Conservation (phyloP, 2,797 vertebrate species). For the Gymnoscopelus braueri region DNA sequence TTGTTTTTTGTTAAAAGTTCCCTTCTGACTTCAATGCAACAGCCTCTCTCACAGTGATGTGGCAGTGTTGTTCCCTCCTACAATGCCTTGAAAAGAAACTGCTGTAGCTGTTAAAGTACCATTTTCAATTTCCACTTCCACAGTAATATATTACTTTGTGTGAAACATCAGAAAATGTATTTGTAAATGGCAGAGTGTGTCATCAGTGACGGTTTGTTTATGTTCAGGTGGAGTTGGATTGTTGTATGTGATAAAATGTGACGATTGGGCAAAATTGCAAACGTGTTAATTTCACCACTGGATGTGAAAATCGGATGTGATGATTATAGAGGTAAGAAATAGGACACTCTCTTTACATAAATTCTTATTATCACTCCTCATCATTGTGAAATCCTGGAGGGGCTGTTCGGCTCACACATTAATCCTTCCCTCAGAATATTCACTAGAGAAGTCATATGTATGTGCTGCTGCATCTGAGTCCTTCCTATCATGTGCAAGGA, state of each 20-base stretch:
- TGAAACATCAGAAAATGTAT: background rate
- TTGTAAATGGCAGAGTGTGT: constrained; percentile 9
- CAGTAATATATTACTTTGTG: constrained; percentile 8
- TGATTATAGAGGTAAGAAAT: too few relatives aligned
- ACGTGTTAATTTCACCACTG: background rate
- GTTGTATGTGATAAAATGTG: constrained; percentile 14
- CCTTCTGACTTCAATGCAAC: background rate
- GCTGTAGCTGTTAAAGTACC: too few relatives aligned
- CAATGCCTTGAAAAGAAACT: too few relatives aligned
- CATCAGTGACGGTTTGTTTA: background rate
- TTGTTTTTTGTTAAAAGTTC: constrained; percentile 13
- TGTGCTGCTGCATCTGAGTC: background rate
- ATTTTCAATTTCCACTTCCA: too few relatives aligned
- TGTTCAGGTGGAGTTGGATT: background rate
- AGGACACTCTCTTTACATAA: too few relatives aligned
- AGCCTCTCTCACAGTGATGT: constrained; percentile 6
- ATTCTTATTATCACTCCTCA: too few relatives aligned
- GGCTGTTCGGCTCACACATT: constrained; percentile 24
- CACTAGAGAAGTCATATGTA: too few relatives aligned
- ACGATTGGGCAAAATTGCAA: constrained; percentile 16
- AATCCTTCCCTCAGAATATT: background rate
- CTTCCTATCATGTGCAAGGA: background rate
- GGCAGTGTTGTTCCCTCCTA: constrained; percentile 17
- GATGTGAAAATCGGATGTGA: background rate
- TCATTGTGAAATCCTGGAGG: constrained; percentile 15